Evolutionary conservation across 2,888 invertebrate species (phyloP), one percentile per base, ranked within the genome.

Genomic region (Meiosimyza platycephala): DNA sequence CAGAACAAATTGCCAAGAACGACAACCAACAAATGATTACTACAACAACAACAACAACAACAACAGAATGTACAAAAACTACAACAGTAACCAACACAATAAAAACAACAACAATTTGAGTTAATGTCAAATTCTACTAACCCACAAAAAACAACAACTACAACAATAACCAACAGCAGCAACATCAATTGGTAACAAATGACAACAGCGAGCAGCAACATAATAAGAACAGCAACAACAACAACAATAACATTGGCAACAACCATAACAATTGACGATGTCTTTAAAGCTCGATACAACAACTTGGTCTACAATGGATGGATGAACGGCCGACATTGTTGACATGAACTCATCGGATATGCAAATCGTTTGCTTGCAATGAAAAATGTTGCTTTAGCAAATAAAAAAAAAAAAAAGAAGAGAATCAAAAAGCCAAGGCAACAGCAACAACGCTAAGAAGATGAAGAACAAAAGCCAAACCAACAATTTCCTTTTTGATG

Each of bases 1-100:
- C n/a, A 11, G 47, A 70, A 76, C 75, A 70, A 78, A 77, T 78
- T 76, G 77, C 75, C 76, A 76, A 76, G 73, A 78, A 68, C 77
- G 40, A 50, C 50, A 47, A 50, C 54, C 40, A 57, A 47, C 48
- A 57, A 64, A 57, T 55, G 55, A 57, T 55, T 71, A 50, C 63
- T 15, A 13, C 40, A 13, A n/a, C 50, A 65, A 51, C 64, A 33
- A 22, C 59, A n/a, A 71, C 59, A 64, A n/a, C n/a, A n/a, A n/a
- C n/a, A n/a, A n/a, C n/a, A n/a, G 52, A 28, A 28, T 28, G 50
- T 47, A 48, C 47, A 54, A 57, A 0, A 28, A 57, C 18, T 18
- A 68, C 70, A 70, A 59, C 52, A 15, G 60, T 68, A 73, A 72
- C 22, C 60, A 68, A 66, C 59, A 73, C 52, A 57, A 64, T 55